Evolutionary conservation across 2,797 vertebrate genomes (phyloP).

Genomic region (Lagocephalus sceleratus): DNA sequence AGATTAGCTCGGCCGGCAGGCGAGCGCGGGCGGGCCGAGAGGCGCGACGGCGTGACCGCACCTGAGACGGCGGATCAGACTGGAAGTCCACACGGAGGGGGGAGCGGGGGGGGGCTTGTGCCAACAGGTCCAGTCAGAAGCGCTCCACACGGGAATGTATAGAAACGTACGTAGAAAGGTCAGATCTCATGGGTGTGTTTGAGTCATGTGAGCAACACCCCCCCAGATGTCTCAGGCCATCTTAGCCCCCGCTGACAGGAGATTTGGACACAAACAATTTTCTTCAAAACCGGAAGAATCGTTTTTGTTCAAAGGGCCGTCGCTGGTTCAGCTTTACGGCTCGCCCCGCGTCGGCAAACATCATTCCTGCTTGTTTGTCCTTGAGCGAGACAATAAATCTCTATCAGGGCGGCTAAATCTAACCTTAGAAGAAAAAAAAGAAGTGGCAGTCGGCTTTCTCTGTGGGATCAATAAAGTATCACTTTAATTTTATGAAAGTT

Average conservation of each 20-base stretch:
- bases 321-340: background rate
- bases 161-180: too few species aligned
- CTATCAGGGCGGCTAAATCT: background rate
- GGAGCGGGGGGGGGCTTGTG: background rate
- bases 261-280: too few species aligned
- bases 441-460: constrained; percentile 27
- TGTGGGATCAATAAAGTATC: constrained; percentile 47
- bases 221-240: too few species aligned
- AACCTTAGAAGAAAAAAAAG: background rate
- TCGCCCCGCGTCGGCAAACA: background rate
- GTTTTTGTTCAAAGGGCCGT: constrained; percentile 3
- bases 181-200: constrained; percentile 51
- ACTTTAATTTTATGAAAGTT: constrained; percentile 52
- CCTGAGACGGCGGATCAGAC: constrained; percentile 51
- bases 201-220: constrained; percentile 49
- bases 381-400: constrained; percentile 1
- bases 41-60: constrained; percentile 49
- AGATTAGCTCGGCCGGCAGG: constrained; percentile 51
- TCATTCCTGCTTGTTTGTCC: too few species aligned
- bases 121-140: too few species aligned
- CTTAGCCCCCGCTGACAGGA: too few species aligned
- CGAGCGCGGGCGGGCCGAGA: constrained; percentile 16
- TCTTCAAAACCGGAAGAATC: background rate
- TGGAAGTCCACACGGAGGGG: constrained; percentile 21
- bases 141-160: too few species aligned